Conservation (phyloP, 2,113 vertebrate genomes). For the Perca schrenkii region DNA sequence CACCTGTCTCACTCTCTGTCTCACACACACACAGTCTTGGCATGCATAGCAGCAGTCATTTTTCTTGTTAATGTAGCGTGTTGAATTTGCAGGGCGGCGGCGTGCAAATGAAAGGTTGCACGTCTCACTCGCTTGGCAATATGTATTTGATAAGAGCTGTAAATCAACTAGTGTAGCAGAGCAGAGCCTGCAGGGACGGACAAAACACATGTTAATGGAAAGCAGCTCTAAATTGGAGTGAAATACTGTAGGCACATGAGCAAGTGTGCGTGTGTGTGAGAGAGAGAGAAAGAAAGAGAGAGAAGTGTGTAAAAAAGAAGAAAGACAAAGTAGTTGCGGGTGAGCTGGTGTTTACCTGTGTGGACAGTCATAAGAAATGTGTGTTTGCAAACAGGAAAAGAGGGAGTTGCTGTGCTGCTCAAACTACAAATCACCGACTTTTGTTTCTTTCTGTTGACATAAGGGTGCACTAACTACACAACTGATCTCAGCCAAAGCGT, state of each 20-base stretch:
- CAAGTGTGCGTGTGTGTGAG: neutral
- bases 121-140: slow-evolving; percentile 88
- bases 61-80: slow-evolving; percentile 87
- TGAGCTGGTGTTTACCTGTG: no score
- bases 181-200: slow-evolving; percentile 68
- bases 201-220: slow-evolving; percentile 84
- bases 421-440: no score
- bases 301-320: no score
- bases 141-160: slow-evolving; percentile 88
- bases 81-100: slow-evolving; percentile 85
- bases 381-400: no score
- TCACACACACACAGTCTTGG: slow-evolving; percentile 62
- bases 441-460: no score
- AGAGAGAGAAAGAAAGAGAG: neutral
- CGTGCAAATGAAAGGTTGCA: slow-evolving; percentile 88
- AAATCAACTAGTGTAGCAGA: slow-evolving; percentile 83
- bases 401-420: no score
- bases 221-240: slow-evolving; percentile 76
- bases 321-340: no score
- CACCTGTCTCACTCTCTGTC: slow-evolving; percentile 35
- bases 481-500: no score
- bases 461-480: no score
- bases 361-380: no score
- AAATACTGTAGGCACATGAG: slow-evolving; percentile 54
- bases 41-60: slow-evolving; percentile 80